phyloP scores from a whole-genome alignment of 2,888 invertebrate genomes.

The Pammene fasciana region DNA sequence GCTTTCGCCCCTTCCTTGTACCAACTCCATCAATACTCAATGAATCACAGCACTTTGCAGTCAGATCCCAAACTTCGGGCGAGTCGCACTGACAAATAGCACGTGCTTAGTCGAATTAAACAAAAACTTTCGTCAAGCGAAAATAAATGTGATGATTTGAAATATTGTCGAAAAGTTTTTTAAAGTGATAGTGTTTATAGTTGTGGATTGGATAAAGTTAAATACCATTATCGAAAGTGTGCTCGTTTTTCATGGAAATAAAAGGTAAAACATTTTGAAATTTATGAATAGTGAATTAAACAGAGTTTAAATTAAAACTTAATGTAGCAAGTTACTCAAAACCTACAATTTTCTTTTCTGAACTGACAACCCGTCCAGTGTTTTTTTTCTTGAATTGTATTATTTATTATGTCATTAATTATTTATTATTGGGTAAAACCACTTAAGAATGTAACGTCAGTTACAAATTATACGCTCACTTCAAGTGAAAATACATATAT shows the following conservation, averaged over 20 bases:
- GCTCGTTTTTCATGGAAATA: neutral
- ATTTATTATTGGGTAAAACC: no score
- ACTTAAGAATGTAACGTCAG: no score
- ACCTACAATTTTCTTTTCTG: no score
- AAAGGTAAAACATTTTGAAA: neutral
- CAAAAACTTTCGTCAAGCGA: neutral
- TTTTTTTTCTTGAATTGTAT: no score
- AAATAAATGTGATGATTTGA: neutral
- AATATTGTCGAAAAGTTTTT: neutral
- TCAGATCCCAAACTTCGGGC: constrained; percentile 23
- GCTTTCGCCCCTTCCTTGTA: constrained; percentile 11
- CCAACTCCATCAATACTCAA: constrained; percentile 14
- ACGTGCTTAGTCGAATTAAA: constrained; percentile 14
- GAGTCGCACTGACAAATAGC: constrained; percentile 9
- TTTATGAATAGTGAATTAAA: no score
- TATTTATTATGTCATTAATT: no score
- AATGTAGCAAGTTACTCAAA: no score
- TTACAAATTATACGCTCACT: no score
- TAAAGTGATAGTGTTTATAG: neutral
- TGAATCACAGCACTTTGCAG: constrained; percentile 29
- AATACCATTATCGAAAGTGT: neutral
- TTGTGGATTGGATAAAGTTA: neutral
- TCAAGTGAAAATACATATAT: no score
- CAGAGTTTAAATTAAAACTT: no score
- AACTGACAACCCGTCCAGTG: no score